These are phyloP conservation scores for Meriones unguiculatus DNA, from an alignment of 2,113 vertebrate genomes.

Conservation along the genomic window DNA sequence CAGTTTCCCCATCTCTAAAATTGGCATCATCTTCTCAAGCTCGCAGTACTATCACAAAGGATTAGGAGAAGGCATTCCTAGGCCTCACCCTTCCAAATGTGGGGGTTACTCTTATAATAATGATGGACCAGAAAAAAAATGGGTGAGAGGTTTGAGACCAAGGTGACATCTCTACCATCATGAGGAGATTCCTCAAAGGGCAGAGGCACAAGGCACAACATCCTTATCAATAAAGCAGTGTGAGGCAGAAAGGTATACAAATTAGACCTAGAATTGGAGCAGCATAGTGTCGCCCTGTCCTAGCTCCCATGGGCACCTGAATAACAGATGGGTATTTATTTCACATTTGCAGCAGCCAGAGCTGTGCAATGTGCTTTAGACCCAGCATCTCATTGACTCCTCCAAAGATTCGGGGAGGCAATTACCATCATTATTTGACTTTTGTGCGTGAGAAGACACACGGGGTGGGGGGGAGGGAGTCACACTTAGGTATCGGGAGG, in stretches of 20 bases:
- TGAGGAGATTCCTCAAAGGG: background rate
- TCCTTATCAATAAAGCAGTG: background rate
- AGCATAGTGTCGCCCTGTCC: background rate
- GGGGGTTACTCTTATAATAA: background rate
- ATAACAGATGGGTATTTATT: background rate
- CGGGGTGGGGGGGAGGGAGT: background rate
- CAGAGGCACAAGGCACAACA: background rate
- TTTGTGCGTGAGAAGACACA: background rate
- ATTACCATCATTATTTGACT: background rate
- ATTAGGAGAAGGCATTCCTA: background rate
- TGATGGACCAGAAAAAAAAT: background rate
- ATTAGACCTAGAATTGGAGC: background rate
- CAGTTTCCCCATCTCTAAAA: conserved; percentile 40
- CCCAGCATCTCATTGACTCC: background rate
- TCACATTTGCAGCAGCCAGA: background rate
- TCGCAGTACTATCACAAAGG: background rate
- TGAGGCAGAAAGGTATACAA: background rate
- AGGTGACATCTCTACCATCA: background rate
- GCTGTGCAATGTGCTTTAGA: background rate
- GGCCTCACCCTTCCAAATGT: background rate
- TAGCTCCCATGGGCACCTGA: background rate
- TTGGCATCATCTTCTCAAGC: background rate
- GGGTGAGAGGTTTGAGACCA: background rate
- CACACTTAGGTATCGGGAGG: background rate
- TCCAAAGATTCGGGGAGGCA: background rate